Conservation (phyloP, 2,888 invertebrate genomes). For the Thereva unica region DNA sequence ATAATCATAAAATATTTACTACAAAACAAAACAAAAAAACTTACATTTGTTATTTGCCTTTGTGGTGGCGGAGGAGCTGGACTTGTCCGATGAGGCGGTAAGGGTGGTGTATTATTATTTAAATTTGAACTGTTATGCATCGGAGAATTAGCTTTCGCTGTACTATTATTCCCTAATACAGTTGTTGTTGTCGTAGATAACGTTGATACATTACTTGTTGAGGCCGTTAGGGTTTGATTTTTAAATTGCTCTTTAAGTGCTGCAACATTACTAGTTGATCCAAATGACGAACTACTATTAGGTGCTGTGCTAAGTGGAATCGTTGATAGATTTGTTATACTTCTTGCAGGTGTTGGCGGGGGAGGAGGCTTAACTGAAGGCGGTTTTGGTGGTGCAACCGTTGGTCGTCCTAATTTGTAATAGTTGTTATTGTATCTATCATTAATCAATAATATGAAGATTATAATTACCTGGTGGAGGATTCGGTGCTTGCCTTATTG, state of each 20-base stretch:
- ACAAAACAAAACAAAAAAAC: slow-evolving; percentile 42
- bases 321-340: slow-evolving; percentile 55
- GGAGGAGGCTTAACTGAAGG: slow-evolving; percentile 57
- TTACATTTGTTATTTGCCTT: slow-evolving; percentile 54
- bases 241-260: slow-evolving; percentile 56
- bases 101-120: slow-evolving; percentile 54
- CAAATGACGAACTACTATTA: slow-evolving; percentile 25
- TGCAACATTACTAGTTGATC: slow-evolving; percentile 50
- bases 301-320: slow-evolving; percentile 45
- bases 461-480: slow-evolving; percentile 53
- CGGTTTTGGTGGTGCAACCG: slow-evolving; percentile 53
- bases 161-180: not conserved
- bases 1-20: not conserved
- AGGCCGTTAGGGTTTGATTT: slow-evolving; percentile 45
- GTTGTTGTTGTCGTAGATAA: not conserved
- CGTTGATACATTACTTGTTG: slow-evolving; percentile 45
- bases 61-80: slow-evolving; percentile 57
- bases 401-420: slow-evolving; percentile 52
- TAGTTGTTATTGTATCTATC: too few species aligned
- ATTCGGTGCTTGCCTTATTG: slow-evolving; percentile 54
- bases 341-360: slow-evolving; percentile 57
- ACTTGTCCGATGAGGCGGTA: slow-evolving; percentile 57
- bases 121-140: slow-evolving; percentile 36
- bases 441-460: too few species aligned
- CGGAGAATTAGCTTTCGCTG: slow-evolving; percentile 18